phyloP scores from a whole-genome alignment of 2,888 invertebrate genomes.

The Chymomyza amoena region DNA sequence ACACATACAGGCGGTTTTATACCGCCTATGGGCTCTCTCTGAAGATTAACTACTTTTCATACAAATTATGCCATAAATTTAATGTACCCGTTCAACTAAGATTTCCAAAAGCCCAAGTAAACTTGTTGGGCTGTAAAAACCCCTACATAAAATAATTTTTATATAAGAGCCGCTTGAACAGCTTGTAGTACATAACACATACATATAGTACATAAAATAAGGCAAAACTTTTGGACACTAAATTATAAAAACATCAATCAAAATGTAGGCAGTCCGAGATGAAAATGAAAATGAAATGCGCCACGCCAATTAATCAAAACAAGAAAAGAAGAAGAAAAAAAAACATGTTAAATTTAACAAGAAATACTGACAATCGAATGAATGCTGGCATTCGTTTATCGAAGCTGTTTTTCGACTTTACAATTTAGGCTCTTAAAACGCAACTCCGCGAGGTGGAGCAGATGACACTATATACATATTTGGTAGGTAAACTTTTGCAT shows the following conservation, averaged over 20 bases:
- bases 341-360: constrained; percentile 54
- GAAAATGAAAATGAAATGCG: constrained; percentile 30
- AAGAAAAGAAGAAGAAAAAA: constrained; percentile 11
- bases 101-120: background rate
- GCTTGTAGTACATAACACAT: background rate
- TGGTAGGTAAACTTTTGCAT: constrained; percentile 39
- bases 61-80: too few relatives aligned
- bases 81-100: background rate
- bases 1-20: too few relatives aligned
- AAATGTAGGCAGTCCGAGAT: constrained; percentile 30
- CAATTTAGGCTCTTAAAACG: background rate
- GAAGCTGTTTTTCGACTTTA: background rate
- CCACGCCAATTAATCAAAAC: constrained; percentile 60
- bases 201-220: background rate
- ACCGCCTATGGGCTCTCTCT: too few relatives aligned
- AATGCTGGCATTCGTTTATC: background rate
- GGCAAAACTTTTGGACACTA: constrained; percentile 13
- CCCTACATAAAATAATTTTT: background rate
- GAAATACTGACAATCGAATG: constrained; percentile 24
- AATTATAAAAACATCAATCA: constrained; percentile 72
- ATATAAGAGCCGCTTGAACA: background rate
- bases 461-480: constrained; percentile 28
- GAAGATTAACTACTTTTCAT: too few relatives aligned
- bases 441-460: background rate
- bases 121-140: background rate